phyloP scores from a whole-genome alignment of 2,888 invertebrate genomes.

The Drosophila parthenogenetica region DNA sequence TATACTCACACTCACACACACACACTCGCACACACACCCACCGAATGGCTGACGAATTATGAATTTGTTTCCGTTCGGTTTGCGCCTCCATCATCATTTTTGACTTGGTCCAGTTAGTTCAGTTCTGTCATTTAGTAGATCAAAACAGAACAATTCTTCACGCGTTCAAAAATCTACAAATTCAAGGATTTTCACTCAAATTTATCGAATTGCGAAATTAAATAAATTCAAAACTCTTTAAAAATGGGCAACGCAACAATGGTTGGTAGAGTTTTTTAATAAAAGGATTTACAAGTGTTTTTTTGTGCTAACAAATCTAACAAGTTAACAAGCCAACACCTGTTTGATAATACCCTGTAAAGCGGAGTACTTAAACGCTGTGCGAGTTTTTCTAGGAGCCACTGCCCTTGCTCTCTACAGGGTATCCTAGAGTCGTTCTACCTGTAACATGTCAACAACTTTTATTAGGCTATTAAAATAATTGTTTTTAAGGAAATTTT shows the following conservation, averaged over 20 bases:
- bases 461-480: background rate
- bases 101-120: conserved; percentile 82
- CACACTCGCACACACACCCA: conserved; percentile 3
- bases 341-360: background rate
- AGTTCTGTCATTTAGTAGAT: conserved; percentile 81
- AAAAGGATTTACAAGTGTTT: background rate
- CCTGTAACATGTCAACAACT: background rate
- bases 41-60: conserved; percentile 35
- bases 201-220: background rate
- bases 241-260: conserved; percentile 73
- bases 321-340: background rate
- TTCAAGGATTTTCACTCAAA: conserved; percentile 24
- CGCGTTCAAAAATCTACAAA: conserved; percentile 36
- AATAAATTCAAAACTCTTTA: conserved; percentile 7
- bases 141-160: conserved; percentile 67
- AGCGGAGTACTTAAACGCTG: background rate
- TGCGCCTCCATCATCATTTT: conserved; percentile 67
- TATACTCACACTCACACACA: conserved; percentile 5
- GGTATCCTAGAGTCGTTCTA: background rate
- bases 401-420: background rate
- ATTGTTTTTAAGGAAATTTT: background rate
- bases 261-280: conserved; percentile 50
- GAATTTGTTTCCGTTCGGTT: conserved; percentile 64
- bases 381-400: no score
- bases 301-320: background rate